phyloP scores from a whole-genome alignment of 1,140 invertebrate species.

The Ips nitidus region DNA sequence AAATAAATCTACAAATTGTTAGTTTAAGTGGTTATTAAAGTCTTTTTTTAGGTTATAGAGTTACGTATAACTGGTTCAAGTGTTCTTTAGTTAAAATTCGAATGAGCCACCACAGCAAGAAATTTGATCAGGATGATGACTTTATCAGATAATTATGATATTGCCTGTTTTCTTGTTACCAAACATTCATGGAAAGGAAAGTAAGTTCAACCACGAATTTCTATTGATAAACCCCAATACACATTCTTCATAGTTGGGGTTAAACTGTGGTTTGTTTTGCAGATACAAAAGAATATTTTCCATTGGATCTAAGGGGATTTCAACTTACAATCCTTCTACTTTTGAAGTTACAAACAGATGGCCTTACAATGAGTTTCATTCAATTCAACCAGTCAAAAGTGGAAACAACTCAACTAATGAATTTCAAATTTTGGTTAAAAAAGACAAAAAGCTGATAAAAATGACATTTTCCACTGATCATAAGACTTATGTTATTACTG shows the following conservation, averaged over 20 bases:
- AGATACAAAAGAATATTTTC: conserved; percentile 98
- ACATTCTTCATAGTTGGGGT: no score
- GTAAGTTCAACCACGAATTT: conserved; percentile 58
- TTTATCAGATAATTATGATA: conserved; percentile 85
- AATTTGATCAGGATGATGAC: conserved; percentile 65
- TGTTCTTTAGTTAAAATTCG: no score
- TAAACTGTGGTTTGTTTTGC: conserved; percentile 32
- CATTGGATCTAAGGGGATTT: conserved; percentile 91
- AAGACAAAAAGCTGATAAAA: conserved; percentile 87
- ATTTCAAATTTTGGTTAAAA: conserved; percentile 86
- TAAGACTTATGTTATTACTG: conserved; percentile 87
- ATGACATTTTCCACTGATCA: conserved; percentile 99
- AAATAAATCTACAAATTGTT: no score
- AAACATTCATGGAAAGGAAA: conserved; percentile 98
- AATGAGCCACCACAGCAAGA: no score
- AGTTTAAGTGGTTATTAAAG: no score
- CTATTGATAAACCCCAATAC: no score
- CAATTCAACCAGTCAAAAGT: conserved; percentile 67
- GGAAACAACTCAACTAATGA: conserved; percentile 60
- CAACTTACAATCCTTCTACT: conserved; percentile 93
- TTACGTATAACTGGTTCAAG: no score
- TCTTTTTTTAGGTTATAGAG: no score
- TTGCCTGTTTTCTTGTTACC: conserved; percentile 91
- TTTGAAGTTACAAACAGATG: conserved; percentile 97
- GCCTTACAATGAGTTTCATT: conserved; percentile 82